These are phyloP conservation scores for Aelia acuminata DNA, from an alignment of 2,888 invertebrate genomes.

Conservation along the genomic window DNA sequence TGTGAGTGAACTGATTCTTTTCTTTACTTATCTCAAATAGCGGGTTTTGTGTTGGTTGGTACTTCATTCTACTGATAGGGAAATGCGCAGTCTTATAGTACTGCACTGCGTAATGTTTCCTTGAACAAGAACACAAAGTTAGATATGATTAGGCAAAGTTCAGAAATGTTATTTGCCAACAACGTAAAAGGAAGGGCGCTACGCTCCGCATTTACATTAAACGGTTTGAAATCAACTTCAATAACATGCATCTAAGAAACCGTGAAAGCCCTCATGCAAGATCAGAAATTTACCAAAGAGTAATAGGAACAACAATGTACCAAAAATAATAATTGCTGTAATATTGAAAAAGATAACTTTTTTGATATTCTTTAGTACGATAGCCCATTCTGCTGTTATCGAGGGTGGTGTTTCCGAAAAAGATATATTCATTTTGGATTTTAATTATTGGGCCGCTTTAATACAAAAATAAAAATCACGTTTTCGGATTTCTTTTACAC, in stretches of 20 bases:
- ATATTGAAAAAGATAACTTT: too few species aligned
- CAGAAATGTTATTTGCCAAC: not conserved
- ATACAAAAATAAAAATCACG: too few species aligned
- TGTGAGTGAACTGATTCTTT: not conserved
- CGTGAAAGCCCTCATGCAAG: not conserved
- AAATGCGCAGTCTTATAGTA: not conserved
- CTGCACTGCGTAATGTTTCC: not conserved
- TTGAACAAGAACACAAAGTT: not conserved
- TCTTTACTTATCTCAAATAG: not conserved
- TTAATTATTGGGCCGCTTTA: too few species aligned
- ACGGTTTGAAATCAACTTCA: not conserved
- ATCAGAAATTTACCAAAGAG: not conserved
- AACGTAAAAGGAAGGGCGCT: not conserved
- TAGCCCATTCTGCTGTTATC: too few species aligned
- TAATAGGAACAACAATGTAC: not conserved
- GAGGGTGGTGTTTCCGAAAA: too few species aligned
- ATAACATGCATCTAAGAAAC: not conserved
- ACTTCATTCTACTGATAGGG: not conserved
- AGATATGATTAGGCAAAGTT: not conserved
- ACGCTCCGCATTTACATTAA: not conserved
- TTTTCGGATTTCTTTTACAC: too few species aligned
- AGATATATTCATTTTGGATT: too few species aligned
- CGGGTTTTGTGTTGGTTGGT: not conserved
- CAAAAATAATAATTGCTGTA: too few species aligned
- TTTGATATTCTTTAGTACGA: too few species aligned